Base-by-base conservation (phyloP, 2,888 invertebrate species). In the Bimastos eiseni region DNA sequence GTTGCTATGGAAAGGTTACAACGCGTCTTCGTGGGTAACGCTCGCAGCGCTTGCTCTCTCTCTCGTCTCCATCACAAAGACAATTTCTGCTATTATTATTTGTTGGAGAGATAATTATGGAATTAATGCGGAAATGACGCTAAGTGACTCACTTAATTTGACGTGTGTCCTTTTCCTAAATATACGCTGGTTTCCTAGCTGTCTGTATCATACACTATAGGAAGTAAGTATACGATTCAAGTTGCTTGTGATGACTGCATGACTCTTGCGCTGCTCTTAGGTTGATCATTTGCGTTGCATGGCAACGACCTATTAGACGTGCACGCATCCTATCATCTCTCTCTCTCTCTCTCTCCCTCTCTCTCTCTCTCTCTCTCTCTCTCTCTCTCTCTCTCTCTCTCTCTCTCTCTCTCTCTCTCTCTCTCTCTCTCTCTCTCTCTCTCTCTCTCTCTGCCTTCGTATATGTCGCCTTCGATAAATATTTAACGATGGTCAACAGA, bases 401-500 rank as follows among this genome's bases (percentile, higher is more conserved):
- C n/a, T n/a, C n/a, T n/a, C n/a, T n/a, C n/a, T n/a, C n/a, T n/a
- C n/a, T n/a, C n/a, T n/a, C n/a, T n/a, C n/a, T n/a, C n/a, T n/a
- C n/a, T n/a, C n/a, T n/a, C n/a, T n/a, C n/a, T n/a, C n/a, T n/a
- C n/a, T n/a, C n/a, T n/a, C n/a, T n/a, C n/a, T n/a, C n/a, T n/a
- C n/a, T n/a, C n/a, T n/a, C n/a, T n/a, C 70, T 70, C 55, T 70
- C 8, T n/a, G 30, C n/a, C 41, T 41, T 11, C 15, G 15, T 41
- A 41, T n/a, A 70, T n/a, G 70, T 70, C 70, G n/a, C 70, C 70
- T 17, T 17, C 70, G 70, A 70, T 70, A 70, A 70, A 55, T 55
- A 55, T 55, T 55, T 55, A 55, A 70, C 70, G 70, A n/a, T 70
- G 70, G 70, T 70, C 70, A 70, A 70, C 70, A 70, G 70, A 70